These are phyloP conservation scores for Phrynosoma platyrhinos DNA, from an alignment of 2,113 vertebrate species.

Conservation along the genomic window DNA sequence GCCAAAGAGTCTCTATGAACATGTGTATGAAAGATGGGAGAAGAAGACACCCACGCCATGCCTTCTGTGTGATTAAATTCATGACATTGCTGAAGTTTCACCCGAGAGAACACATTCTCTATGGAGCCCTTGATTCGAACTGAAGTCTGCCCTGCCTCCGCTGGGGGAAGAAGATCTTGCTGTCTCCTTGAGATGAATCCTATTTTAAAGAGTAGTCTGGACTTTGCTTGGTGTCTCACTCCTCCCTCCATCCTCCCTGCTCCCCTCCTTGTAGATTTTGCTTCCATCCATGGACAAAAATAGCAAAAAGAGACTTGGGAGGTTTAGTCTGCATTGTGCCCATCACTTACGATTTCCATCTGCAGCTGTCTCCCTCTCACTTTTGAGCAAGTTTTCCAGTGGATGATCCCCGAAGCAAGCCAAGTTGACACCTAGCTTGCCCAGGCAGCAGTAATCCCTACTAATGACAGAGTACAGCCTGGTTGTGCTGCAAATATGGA, in stretches of 20 bases:
- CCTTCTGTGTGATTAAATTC: not conserved
- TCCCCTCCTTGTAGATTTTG: not conserved
- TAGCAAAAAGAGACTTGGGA: not conserved
- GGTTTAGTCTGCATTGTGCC: no score
- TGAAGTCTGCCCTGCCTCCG: slow-evolving; percentile 7
- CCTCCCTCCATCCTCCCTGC: rapidly evolving
- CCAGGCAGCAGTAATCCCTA: not conserved
- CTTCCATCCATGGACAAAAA: not conserved
- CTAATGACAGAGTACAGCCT: not conserved
- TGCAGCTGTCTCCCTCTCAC: not conserved
- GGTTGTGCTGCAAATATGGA: no score
- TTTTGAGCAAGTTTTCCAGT: not conserved
- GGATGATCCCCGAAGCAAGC: not conserved
- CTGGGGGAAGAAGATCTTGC: not conserved
- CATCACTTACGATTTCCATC: not conserved
- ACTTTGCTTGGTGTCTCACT: not conserved
- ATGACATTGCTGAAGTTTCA: not conserved
- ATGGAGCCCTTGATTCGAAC: not conserved
- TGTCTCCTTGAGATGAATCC: not conserved
- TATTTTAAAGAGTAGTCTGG: not conserved
- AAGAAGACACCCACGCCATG: not conserved
- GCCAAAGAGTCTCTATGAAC: not conserved
- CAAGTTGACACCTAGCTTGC: no score
- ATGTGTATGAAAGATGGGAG: not conserved
- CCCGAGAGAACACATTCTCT: not conserved